These are phyloP conservation scores for Chymomyza caudatula DNA, from an alignment of 2,888 invertebrate species.

Conservation along the genomic window DNA sequence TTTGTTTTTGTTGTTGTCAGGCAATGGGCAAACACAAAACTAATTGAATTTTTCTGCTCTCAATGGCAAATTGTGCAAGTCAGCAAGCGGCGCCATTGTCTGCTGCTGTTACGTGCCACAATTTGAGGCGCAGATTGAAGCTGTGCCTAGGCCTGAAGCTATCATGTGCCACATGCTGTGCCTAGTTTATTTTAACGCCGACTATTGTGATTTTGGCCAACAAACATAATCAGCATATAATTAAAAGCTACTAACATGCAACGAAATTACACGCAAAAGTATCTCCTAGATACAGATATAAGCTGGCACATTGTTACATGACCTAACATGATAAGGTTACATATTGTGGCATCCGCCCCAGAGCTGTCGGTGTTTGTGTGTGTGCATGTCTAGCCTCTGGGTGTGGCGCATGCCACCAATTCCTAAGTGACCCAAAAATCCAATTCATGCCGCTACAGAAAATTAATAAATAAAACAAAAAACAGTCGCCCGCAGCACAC, in stretches of 20 bases:
- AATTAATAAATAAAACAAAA: neutral
- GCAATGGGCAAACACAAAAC: slow-evolving; percentile 71
- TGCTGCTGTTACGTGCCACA: slow-evolving; percentile 60
- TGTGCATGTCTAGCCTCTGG: slow-evolving; percentile 2
- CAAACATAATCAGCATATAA: slow-evolving; percentile 67
- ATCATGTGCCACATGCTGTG: neutral
- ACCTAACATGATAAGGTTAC: too few relatives aligned
- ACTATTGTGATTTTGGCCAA: slow-evolving; percentile 32
- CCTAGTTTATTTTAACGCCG: neutral
- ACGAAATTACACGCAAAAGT: slow-evolving; percentile 64
- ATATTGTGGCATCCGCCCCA: slow-evolving; percentile 6
- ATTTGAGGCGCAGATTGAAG: slow-evolving; percentile 19
- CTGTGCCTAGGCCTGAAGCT: neutral
- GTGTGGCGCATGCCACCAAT: slow-evolving; percentile 28
- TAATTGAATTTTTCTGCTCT: slow-evolving; percentile 63
- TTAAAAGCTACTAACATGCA: slow-evolving; percentile 69
- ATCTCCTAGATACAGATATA: slow-evolving; percentile 45
- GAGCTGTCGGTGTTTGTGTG: neutral
- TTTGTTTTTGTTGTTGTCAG: slow-evolving; percentile 57
- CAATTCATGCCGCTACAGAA: slow-evolving; percentile 32
- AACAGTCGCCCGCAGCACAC: neutral
- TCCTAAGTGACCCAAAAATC: slow-evolving; percentile 50
- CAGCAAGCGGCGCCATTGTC: slow-evolving; percentile 33
- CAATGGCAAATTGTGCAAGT: slow-evolving; percentile 56
- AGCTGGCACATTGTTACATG: slow-evolving; percentile 35